Base-by-base conservation (phyloP, 2,888 invertebrate genomes). In the Drosophila buzzatii region DNA sequence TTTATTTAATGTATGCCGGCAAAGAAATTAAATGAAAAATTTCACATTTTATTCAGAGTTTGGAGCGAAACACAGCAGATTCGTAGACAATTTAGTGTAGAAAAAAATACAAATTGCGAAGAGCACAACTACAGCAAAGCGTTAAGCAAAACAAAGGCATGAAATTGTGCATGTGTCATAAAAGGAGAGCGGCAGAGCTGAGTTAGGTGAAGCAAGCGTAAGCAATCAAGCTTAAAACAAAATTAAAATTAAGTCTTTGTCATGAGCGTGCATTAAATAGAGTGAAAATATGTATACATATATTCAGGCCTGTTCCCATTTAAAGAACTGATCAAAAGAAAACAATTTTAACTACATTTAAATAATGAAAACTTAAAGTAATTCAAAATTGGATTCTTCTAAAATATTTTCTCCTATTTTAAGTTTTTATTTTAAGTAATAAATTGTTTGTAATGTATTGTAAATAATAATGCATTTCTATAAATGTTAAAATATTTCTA, bases 1-100 rank as follows among this genome's bases (percentile, higher is more conserved):
- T 60, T 68, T 64, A 35, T 71, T 66, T 75, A 71, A 75, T 76
- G 88, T 77, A 82, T 80, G 89, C 90, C 89, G 82, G 79, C 84
- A 85, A 79, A 81, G 66, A 79, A 79, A 79, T 56, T 70, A 77
- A 84, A 88, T 73, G 57, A 86, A 85, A 6, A 7, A 59, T 68
- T 67, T 73, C 55, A 81, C 0, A 65, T 69, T 72, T 72, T 77
- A 73, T 89, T 89, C 61, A 84, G 68, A 85, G 45, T 80, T 67
- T 49, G 23, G 70, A 66, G 64, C 65, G 56, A 60, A 68, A 51
- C 51, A 61, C 51, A 63, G 47, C 58, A 57, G 63, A 63, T 63
- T 31, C 70, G 1, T 47, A 71, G 12, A 55, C 23, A 49, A 58
- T 55, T 8, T 53, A 52, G 18, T 47, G 51, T 51, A 23, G 18